Evolutionary conservation across 2,113 vertebrate species (phyloP), one percentile per base, ranked within the genome.

Genomic region (Philantomba maxwellii): DNA sequence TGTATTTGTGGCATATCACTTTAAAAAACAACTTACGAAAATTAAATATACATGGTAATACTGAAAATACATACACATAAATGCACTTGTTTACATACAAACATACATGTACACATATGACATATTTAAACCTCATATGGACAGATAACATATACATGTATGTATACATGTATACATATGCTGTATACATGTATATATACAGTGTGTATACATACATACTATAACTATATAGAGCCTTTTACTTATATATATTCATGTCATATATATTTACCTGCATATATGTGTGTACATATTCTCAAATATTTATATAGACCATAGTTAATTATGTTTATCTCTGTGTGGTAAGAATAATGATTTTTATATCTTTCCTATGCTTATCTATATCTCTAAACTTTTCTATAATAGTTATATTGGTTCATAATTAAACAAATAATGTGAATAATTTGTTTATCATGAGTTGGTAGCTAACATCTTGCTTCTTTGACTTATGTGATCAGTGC

Each of bases 341-440:
- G 26, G 2, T 75, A 95, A 51, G 39, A 90, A 87, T 30, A 57
- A n/a, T 62, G 1, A 86, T 49, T 84, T 85, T 92, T 51, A n/a
- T 33, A 45, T 47, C 14, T 89, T 95, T 45, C 25, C 81, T 96
- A 28, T 94, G 55, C 5, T 93, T 92, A 39, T 70, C 57, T 85
- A 4, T 81, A 60, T 45, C 39, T 91, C 47, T 96, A 75, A 81
- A 39, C 7, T 87, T 92, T 89, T 77, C 60, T 36, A 23, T 49
- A 91, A n/a, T 51, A 51, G 47, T 7, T 49, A n/a, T 70, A 82
- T 45, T 85, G 14, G 7, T 77, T 14, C 36, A 14, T 57, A 95
- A 94, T 89, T 96, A 96, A 92, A 57, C 62, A 91, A 87, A 62
- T 90, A 97, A 93, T 70, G 47, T 43, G 36, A 77, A 87, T 88